These are phyloP conservation scores for Dasypus novemcinctus DNA, from an alignment of 2,113 vertebrate genomes.

Conservation along the genomic window DNA sequence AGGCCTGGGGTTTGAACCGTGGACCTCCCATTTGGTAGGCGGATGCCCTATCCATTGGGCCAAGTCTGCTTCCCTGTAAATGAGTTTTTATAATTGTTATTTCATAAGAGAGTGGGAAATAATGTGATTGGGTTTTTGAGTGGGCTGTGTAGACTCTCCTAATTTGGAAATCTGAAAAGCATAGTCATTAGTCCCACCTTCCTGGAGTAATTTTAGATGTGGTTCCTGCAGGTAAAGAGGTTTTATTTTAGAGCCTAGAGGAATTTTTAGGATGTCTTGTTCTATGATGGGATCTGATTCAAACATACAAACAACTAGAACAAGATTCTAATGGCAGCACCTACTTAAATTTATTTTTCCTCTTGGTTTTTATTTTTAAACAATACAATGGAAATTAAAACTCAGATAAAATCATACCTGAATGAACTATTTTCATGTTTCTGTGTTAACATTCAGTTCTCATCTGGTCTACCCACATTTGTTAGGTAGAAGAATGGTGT, in stretches of 20 bases:
- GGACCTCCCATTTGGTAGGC: too few relatives aligned
- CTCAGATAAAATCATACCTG: neutral
- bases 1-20: too few relatives aligned
- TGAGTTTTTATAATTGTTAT: neutral
- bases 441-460: neutral
- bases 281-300: neutral
- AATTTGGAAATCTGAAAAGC: neutral
- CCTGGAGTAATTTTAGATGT: neutral
- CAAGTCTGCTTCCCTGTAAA: too few relatives aligned
- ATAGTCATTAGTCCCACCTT: neutral
- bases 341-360: neutral
- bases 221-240: neutral
- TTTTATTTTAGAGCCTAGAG: neutral
- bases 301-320: neutral
- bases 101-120: neutral
- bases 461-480: neutral
- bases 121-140: neutral
- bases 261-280: neutral
- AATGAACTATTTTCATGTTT: neutral
- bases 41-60: too few relatives aligned
- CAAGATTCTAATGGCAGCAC: neutral
- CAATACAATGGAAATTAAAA: neutral
- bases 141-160: neutral
- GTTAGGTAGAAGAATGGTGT: neutral
- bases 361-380: constrained; percentile 25